A percentile compares a stretch with the other conserved stretches of the same genome.
These are phyloP conservation scores for Acestrorhynchus altus DNA, from an alignment of 2,797 vertebrate genomes.

Conservation along the genomic window DNA sequence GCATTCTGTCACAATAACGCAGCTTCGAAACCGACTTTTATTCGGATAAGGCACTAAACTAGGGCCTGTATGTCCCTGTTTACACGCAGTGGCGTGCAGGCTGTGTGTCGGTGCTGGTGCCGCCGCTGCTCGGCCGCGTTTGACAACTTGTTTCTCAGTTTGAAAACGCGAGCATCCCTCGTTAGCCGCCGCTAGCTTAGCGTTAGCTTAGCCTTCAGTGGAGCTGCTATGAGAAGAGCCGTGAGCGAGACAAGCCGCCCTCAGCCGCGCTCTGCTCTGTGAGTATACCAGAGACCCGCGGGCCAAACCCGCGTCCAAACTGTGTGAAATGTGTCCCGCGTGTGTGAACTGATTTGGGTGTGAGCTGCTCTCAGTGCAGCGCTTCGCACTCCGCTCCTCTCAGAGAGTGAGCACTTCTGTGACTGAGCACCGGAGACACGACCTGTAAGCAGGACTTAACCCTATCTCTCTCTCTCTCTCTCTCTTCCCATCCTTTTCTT, in stretches of 20 bases:
- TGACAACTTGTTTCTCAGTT: constrained; percentile 20
- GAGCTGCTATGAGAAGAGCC: background rate
- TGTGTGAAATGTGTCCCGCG: too few relatives aligned
- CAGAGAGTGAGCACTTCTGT: too few relatives aligned
- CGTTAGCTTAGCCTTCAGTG: background rate
- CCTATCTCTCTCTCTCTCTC: too few relatives aligned
- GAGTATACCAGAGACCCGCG: background rate
- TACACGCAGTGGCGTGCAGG: rapidly evolving
- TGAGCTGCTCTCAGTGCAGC: too few relatives aligned
- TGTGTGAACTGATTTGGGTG: too few relatives aligned
- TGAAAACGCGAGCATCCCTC: constrained; percentile 35
- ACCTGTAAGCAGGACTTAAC: too few relatives aligned
- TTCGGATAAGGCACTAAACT: rapidly evolving
- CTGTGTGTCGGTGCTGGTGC: background rate
- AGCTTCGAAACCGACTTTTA: background rate
- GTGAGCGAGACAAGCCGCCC: background rate
- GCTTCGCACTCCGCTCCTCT: too few relatives aligned
- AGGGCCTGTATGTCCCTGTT: background rate
- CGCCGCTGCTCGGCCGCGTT: constrained; percentile 6
- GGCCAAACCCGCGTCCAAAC: too few relatives aligned
- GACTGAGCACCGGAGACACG: too few relatives aligned
- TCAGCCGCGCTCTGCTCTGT: background rate
- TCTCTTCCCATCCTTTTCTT: too few relatives aligned
- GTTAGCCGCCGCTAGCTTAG: constrained; percentile 40
- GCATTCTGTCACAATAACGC: background rate